Percentiles rank a stretch among this genome's conserved stretches.
Evolutionary conservation across 1,140 invertebrate species (phyloP).

Genomic region (Sminthurides bifidus): DNA sequence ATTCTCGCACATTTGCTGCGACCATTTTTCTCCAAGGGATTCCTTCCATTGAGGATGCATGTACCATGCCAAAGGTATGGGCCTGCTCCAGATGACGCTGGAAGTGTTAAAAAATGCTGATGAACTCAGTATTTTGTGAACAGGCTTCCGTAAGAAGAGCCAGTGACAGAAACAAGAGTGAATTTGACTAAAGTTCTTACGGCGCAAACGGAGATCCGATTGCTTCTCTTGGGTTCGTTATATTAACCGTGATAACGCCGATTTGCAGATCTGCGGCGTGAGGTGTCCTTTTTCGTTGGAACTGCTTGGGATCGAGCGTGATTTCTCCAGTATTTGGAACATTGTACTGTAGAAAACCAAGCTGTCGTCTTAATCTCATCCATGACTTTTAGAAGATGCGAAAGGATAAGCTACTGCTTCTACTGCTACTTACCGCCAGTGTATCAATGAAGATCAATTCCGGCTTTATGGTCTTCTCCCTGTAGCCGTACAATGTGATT

Average conservation of each 20-base stretch:
- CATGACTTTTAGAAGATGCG: neutral
- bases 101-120: neutral
- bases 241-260: slow-evolving; percentile 80
- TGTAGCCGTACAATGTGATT: slow-evolving; percentile 75
- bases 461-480: slow-evolving; percentile 62
- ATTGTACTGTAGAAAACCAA: slow-evolving; percentile 42
- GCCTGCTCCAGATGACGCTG: slow-evolving; percentile 74
- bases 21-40: slow-evolving; percentile 60
- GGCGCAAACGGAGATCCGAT: slow-evolving; percentile 58
- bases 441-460: slow-evolving; percentile 50
- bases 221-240: slow-evolving; percentile 60
- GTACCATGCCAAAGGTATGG: slow-evolving; percentile 85
- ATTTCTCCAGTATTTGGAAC: slow-evolving; percentile 53
- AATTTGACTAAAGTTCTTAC: slow-evolving; percentile 45
- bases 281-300: slow-evolving; percentile 56
- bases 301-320: slow-evolving; percentile 49
- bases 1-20: slow-evolving; percentile 62
- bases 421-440: slow-evolving; percentile 39
- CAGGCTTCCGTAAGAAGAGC: too few species aligned
- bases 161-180: neutral
- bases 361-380: neutral
- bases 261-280: slow-evolving; percentile 59
- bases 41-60: slow-evolving; percentile 76
- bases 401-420: neutral
- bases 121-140: neutral